Evolutionary conservation across 2,888 invertebrate genomes (phyloP), one percentile per base, ranked within the genome.

Genomic region (Lasiommata megera): DNA sequence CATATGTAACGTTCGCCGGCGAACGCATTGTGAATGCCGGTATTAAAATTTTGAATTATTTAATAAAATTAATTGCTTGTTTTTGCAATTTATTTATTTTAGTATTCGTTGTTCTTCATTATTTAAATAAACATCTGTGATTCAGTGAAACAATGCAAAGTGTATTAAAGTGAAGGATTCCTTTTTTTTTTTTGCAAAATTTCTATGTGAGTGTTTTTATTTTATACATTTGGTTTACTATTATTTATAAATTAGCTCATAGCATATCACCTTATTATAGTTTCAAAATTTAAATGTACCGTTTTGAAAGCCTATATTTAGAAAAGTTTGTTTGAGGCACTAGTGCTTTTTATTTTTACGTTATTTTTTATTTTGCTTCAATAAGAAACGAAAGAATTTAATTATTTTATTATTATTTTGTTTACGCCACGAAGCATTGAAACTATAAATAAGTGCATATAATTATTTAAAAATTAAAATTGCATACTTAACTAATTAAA

Each of bases 1-100:
- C 80, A 73, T 72, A 74, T 76, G 77, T 71, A 72, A 67, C 72
- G 80, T 74, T 72, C 80, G 82, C 80, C 77, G 71, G 67, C 75
- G 71, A 72, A 70, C 72, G 70, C 71, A 76, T 70, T 72, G 70
- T 76, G 73, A 74, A 76, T 62, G 66, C 54, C 66, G 66, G 67
- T 66, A 70, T 71, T 69, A 67, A 62, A 63, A 71, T 63, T 71
- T 71, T 60, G 63, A 61, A 62, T 8, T 60, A 60, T 44, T 54
- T 56, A 37, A 53, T 43, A n/a, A 59, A 60, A 61, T 50, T 14
- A 37, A 62, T 63, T 50, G 46, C 54, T 36, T 53, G 52, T 54
- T 51, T 8, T 31, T 31, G 31, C 31, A 8, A 38, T 41, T 40
- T 51, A 37, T 3, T 43, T 38, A 38, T 12, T 40, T n/a, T 41